Conservation (phyloP, 2,888 invertebrate genomes). For the Eilema sororculum region DNA sequence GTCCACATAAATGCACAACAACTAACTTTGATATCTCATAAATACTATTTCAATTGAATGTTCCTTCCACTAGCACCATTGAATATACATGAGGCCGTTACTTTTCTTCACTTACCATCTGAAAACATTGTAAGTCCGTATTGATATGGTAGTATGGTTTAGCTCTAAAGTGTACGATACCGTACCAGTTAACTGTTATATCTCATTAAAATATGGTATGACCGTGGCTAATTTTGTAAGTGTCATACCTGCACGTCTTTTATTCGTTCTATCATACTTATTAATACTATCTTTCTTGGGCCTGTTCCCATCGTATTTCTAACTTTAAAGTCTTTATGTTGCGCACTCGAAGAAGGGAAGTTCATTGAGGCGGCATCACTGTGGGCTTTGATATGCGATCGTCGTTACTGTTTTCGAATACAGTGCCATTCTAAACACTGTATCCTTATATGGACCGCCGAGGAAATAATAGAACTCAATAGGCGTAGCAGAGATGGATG, state of each 20-base stretch:
- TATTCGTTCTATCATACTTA: slow-evolving; percentile 32
- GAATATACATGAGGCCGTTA: slow-evolving; percentile 21
- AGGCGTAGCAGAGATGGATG: neutral
- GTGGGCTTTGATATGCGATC: neutral
- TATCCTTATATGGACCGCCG: neutral
- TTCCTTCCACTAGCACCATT: slow-evolving; percentile 10
- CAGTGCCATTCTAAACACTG: neutral
- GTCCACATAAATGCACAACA: slow-evolving; percentile 3
- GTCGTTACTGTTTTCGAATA: slow-evolving; percentile 5
- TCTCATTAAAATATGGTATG: slow-evolving; percentile 40
- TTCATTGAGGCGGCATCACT: neutral
- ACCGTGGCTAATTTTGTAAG: slow-evolving; percentile 32
- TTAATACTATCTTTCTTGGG: slow-evolving; percentile 12
- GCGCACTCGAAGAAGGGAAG: neutral
- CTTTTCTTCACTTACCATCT: slow-evolving; percentile 7
- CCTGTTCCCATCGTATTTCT: slow-evolving; percentile 10
- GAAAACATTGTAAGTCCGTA: slow-evolving; percentile 15
- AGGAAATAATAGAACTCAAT: neutral
- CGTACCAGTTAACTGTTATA: slow-evolving; percentile 31
- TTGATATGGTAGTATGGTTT: slow-evolving; percentile 5
- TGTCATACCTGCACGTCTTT: slow-evolving; percentile 42
- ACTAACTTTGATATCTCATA: slow-evolving; percentile 17
- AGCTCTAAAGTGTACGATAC: slow-evolving; percentile 6
- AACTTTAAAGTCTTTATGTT: neutral
- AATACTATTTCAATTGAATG: slow-evolving; percentile 23